These are phyloP conservation scores for Bettongia penicillata DNA, from an alignment of 2,113 vertebrate genomes.

Conservation along the genomic window DNA sequence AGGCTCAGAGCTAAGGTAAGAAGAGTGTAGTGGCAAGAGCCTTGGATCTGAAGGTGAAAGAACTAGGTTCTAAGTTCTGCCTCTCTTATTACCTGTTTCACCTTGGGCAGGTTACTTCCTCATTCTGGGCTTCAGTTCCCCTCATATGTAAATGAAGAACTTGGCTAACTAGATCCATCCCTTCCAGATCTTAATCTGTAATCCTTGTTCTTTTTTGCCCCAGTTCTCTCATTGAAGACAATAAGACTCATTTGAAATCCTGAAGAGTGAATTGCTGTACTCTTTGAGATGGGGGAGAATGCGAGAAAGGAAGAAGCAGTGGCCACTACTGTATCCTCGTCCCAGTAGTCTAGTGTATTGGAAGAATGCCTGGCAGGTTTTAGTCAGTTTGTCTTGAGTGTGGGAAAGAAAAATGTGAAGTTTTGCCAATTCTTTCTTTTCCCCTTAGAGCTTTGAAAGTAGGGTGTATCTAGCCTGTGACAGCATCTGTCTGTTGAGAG, in stretches of 20 bases:
- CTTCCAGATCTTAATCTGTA: background rate
- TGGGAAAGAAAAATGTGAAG: slow-evolving; percentile 57
- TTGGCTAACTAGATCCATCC: background rate
- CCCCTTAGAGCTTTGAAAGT: slow-evolving; percentile 60
- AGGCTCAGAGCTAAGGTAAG: background rate
- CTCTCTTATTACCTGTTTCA: background rate
- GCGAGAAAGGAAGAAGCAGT: background rate
- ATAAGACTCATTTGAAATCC: background rate
- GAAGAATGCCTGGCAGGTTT: slow-evolving; percentile 31
- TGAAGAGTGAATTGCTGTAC: background rate
- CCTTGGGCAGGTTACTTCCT: background rate
- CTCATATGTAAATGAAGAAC: background rate
- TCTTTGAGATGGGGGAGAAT: slow-evolving; percentile 41
- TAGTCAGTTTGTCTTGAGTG: slow-evolving; percentile 37
- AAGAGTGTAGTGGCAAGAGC: background rate
- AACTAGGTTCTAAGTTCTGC: background rate
- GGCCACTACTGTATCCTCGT: background rate
- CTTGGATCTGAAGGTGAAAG: background rate
- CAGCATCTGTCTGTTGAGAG: slow-evolving; percentile 69
- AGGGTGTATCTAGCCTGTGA: slow-evolving; percentile 68
- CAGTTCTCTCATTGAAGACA: background rate
- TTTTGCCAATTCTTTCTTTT: slow-evolving; percentile 68
- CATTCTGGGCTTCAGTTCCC: background rate
- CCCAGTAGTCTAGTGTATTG: background rate
- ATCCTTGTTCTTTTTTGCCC: background rate